Evolutionary conservation across 2,113 vertebrate genomes (phyloP).

Genomic region (Labrus mixtus): DNA sequence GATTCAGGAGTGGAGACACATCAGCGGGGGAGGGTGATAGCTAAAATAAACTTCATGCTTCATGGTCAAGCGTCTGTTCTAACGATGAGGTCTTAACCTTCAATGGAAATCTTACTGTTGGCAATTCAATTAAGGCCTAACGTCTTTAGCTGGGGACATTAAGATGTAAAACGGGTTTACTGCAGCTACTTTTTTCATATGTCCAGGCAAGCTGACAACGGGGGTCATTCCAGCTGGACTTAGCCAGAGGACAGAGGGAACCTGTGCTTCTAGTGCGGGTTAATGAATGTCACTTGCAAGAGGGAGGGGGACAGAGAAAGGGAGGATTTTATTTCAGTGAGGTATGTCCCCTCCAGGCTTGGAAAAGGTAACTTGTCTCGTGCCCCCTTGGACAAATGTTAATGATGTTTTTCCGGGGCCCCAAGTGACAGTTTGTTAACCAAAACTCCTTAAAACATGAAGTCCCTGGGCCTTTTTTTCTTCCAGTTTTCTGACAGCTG

Average conservation of each 20-base stretch:
- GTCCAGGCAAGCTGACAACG: slow-evolving; percentile 31
- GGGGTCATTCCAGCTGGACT: slow-evolving; percentile 60
- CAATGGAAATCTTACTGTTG: slow-evolving; percentile 39
- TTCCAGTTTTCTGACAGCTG: slow-evolving; percentile 65
- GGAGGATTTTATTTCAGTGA: slow-evolving; percentile 56
- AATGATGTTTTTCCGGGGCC: slow-evolving; percentile 68
- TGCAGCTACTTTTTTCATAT: slow-evolving; percentile 14
- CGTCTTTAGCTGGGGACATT: slow-evolving; percentile 37
- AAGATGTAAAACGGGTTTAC: slow-evolving; percentile 16
- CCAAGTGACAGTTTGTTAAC: slow-evolving; percentile 73
- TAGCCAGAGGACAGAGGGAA: slow-evolving; percentile 42
- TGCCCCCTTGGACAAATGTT: slow-evolving; percentile 57
- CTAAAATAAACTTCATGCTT: slow-evolving; percentile 5
- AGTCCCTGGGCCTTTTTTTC: not conserved
- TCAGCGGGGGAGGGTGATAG: slow-evolving; percentile 10
- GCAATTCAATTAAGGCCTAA: slow-evolving; percentile 53
- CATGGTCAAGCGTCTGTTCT: slow-evolving; percentile 32
- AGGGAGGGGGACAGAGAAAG: slow-evolving; percentile 38
- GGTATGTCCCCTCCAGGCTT: slow-evolving; percentile 57
- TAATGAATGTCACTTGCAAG: slow-evolving; percentile 73
- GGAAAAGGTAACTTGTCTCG: slow-evolving; percentile 59
- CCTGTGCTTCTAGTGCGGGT: slow-evolving; percentile 63
- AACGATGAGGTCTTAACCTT: slow-evolving; percentile 28
- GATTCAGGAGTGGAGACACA: slow-evolving; percentile 43
- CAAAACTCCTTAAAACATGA: slow-evolving; percentile 50